Conservation (phyloP, 2,113 vertebrate species). For the Crotalus viridis region DNA sequence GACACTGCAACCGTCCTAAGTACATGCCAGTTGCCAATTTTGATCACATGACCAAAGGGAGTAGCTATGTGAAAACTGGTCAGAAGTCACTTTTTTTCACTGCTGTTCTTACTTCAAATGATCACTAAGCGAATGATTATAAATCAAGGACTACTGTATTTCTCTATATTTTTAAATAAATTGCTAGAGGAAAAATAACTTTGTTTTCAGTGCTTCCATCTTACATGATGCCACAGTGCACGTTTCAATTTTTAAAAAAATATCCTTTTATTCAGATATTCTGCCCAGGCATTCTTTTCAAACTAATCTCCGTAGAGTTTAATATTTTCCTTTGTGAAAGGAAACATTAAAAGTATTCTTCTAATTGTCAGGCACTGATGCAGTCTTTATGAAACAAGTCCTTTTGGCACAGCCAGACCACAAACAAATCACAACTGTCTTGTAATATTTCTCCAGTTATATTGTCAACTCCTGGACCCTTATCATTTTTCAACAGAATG, state of each 20-base stretch:
- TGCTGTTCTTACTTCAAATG: no score
- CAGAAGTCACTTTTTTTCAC: background rate
- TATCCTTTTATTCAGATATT: background rate
- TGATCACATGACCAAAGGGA: no score
- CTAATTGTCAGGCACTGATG: background rate
- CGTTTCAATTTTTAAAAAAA: background rate
- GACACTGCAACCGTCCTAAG: no score
- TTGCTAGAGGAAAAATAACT: background rate
- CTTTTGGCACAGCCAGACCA: background rate
- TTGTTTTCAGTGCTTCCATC: background rate
- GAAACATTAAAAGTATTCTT: background rate
- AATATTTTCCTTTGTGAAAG: background rate
- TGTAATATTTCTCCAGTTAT: background rate
- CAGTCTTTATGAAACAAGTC: background rate
- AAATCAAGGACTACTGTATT: background rate
- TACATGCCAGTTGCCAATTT: no score
- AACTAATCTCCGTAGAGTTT: background rate
- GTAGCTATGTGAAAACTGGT: background rate
- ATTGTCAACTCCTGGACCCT: background rate
- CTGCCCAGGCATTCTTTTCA: background rate
- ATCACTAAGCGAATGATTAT: no score
- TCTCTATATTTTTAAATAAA: background rate
- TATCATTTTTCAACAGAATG: background rate
- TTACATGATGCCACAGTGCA: background rate
- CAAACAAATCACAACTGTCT: background rate